A percentile compares a stretch with the other conserved stretches of the same genome.
These are phyloP conservation scores for Drosophila barbarae DNA, from an alignment of 2,888 invertebrate species.

Conservation along the genomic window DNA sequence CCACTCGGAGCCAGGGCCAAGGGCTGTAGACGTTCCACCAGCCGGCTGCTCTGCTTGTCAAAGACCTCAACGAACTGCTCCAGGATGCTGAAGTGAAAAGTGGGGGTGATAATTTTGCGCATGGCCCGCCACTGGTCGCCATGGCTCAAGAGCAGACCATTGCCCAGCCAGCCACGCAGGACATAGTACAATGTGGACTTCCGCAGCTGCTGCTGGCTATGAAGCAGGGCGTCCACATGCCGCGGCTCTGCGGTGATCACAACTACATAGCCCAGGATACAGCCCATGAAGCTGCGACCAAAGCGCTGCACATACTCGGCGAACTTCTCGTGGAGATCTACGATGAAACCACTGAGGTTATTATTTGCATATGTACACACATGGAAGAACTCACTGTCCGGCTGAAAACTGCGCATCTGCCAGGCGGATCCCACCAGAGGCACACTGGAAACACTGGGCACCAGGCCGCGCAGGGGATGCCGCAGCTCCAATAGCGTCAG, in stretches of 20 bases:
- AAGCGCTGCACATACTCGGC: slow-evolving; percentile 52
- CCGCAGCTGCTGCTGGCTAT: slow-evolving; percentile 66
- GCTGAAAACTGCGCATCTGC: slow-evolving; percentile 65
- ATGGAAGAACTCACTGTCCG: slow-evolving; percentile 66
- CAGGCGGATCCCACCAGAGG: slow-evolving; percentile 73
- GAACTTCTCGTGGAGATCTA: slow-evolving; percentile 68
- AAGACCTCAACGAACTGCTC: slow-evolving; percentile 86
- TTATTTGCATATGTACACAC: not conserved
- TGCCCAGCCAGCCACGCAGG: slow-evolving; percentile 75
- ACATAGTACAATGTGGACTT: slow-evolving; percentile 73
- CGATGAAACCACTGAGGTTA: not conserved
- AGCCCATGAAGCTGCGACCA: slow-evolving; percentile 70
- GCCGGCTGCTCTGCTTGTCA: slow-evolving; percentile 82
- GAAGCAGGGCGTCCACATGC: slow-evolving; percentile 68
- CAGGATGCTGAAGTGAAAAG: slow-evolving; percentile 89
- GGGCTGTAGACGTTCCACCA: slow-evolving; percentile 81
- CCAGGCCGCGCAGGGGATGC: slow-evolving; percentile 41
- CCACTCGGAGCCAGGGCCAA: slow-evolving; percentile 65
- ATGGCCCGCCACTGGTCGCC: slow-evolving; percentile 83
- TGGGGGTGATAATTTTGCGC: slow-evolving; percentile 87
- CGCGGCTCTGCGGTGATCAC: slow-evolving; percentile 71
- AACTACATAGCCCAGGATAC: slow-evolving; percentile 49
- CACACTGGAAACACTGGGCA: slow-evolving; percentile 69
- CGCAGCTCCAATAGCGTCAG: slow-evolving; percentile 35
- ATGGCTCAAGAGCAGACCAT: slow-evolving; percentile 73